phyloP scores from a whole-genome alignment of 2,888 invertebrate genomes.

The Agrotis clavis region DNA sequence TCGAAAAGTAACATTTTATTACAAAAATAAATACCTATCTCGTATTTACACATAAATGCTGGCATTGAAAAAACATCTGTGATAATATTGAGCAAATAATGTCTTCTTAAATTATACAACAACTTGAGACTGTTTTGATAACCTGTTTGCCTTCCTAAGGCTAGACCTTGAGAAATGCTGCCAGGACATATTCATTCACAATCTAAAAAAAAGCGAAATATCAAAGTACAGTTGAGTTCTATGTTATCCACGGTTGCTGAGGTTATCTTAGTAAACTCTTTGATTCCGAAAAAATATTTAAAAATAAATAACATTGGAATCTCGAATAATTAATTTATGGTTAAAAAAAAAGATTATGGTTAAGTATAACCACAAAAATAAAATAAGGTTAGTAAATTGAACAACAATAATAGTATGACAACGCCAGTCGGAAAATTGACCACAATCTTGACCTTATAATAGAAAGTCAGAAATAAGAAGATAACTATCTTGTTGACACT shows the following conservation, averaged over 20 bases:
- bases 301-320: conserved; percentile 1
- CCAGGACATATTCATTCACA: conserved; percentile 30
- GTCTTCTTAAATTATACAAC: conserved; percentile 45
- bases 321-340: background rate
- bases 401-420: conserved; percentile 7
- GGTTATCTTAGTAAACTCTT: too few species aligned
- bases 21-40: conserved; percentile 50
- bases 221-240: background rate
- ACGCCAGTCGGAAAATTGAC: background rate
- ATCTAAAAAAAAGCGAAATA: conserved; percentile 16
- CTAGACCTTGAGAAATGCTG: conserved; percentile 49
- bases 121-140: conserved; percentile 37
- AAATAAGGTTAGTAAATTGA: background rate
- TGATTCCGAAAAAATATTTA: conserved; percentile 5
- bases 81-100: conserved; percentile 48
- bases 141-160: conserved; percentile 44
- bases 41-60: conserved; percentile 41
- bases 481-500: conserved; percentile 7
- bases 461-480: conserved; percentile 18
- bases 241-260: background rate
- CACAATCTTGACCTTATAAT: conserved; percentile 21
- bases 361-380: background rate
- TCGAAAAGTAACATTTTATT: conserved; percentile 47
- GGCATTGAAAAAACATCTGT: conserved; percentile 64
- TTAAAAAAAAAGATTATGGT: too few species aligned